A percentile compares a stretch with the other conserved stretches of the same genome.
These are phyloP conservation scores for Sebastes variabilis DNA, from an alignment of 2,797 vertebrate species.

Conservation along the genomic window DNA sequence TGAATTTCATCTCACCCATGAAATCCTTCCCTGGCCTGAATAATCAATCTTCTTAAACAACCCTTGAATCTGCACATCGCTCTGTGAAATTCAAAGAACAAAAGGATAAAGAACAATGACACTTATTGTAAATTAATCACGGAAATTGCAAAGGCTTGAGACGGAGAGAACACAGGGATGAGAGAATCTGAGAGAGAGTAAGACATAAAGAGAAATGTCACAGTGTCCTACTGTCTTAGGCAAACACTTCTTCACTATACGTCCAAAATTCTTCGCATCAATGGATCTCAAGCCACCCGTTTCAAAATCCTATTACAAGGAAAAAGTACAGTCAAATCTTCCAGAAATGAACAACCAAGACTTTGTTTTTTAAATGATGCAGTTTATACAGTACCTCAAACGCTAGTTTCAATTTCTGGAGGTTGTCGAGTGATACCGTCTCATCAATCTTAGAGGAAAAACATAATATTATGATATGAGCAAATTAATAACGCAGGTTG, in stretches of 20 bases:
- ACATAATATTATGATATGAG: not conserved
- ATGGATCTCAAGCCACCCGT: slow-evolving; percentile 65
- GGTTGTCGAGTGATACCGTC: slow-evolving; percentile 75
- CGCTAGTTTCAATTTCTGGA: slow-evolving; percentile 75
- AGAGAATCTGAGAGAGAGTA: not conserved
- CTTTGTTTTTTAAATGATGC: not conserved
- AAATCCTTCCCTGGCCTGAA: slow-evolving; percentile 79
- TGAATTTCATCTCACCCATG: slow-evolving; percentile 77
- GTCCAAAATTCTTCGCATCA: slow-evolving; percentile 76
- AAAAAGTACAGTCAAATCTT: slow-evolving; percentile 24
- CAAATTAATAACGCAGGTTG: not conserved
- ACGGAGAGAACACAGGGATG: not conserved
- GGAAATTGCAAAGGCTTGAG: not conserved
- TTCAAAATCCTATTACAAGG: slow-evolving; percentile 73
- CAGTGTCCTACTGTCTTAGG: slow-evolving; percentile 66
- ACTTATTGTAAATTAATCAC: slow-evolving; percentile 19
- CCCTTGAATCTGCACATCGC: slow-evolving; percentile 77
- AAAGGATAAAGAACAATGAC: not conserved
- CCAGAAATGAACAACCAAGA: not conserved
- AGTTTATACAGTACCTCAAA: slow-evolving; percentile 79
- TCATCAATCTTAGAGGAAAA: slow-evolving; percentile 74
- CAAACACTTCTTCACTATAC: slow-evolving; percentile 78
- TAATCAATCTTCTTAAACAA: slow-evolving; percentile 86
- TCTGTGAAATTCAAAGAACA: slow-evolving; percentile 76
- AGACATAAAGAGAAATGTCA: slow-evolving; percentile 6